A percentile compares a stretch with the other conserved stretches of the same genome.
Conservation (phyloP, 2,888 invertebrate genomes). For the Xiphydria camelus region DNA sequence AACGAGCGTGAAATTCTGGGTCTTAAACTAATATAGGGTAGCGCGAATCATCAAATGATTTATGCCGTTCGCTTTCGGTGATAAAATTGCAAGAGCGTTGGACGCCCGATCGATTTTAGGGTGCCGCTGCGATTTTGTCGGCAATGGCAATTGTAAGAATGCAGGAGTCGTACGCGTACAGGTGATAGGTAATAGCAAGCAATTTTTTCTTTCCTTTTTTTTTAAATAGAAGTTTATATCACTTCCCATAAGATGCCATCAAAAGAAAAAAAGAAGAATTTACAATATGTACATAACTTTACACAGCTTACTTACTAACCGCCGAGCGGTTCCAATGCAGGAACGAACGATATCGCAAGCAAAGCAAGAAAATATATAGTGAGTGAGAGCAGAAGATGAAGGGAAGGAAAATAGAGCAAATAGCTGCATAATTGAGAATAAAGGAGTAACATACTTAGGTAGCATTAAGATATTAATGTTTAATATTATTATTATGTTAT, state of each 20-base stretch:
- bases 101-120: too few species aligned
- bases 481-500: constrained; percentile 37
- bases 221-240: constrained; percentile 6
- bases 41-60: too few species aligned
- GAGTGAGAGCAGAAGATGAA: constrained; percentile 13
- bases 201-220: constrained; percentile 14
- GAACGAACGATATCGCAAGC: background rate
- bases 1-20: background rate
- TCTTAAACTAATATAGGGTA: too few species aligned
- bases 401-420: constrained; percentile 17
- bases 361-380: background rate
- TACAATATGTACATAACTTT: constrained; percentile 51
- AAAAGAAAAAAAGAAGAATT: constrained; percentile 30
- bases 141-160: too few species aligned
- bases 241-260: constrained; percentile 41
- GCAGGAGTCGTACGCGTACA: background rate
- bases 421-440: constrained; percentile 29
- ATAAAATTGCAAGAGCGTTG: too few species aligned
- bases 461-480: constrained; percentile 48
- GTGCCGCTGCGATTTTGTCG: too few species aligned
- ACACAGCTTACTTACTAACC: constrained; percentile 45
- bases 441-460: constrained; percentile 45
- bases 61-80: too few species aligned
- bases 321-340: constrained; percentile 42
- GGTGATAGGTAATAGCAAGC: constrained; percentile 18